Percentiles rank a stretch among this genome's conserved stretches.
Conservation (phyloP, 2,113 vertebrate genomes). For the Mastomys natalensis region DNA sequence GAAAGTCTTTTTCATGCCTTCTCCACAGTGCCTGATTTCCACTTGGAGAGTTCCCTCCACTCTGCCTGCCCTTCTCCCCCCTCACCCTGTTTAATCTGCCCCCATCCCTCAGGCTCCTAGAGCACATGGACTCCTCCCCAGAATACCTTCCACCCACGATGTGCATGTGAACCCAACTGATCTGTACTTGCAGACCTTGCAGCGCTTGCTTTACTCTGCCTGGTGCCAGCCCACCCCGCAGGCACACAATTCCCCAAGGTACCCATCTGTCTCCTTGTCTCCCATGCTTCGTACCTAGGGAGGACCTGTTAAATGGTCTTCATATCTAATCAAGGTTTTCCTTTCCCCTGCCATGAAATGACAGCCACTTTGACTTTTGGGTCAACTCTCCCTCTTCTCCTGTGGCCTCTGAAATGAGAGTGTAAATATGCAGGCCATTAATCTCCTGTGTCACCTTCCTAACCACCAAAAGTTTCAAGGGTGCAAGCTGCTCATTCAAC, state of each 20-base stretch:
- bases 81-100: neutral
- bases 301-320: rapidly evolving
- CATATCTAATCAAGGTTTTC: rapidly evolving
- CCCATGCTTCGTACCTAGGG: rapidly evolving
- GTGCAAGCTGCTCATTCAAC: rapidly evolving
- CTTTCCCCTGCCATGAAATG: neutral
- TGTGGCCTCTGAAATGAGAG: neutral
- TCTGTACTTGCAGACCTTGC: neutral
- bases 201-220: neutral
- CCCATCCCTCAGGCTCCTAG: rapidly evolving
- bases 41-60: rapidly evolving
- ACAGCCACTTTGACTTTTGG: neutral
- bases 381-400: too few species aligned
- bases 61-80: too few species aligned
- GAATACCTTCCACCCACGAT: neutral
- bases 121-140: too few species aligned
- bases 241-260: rapidly evolving
- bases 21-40: neutral
- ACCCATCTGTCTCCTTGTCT: too few species aligned
- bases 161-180: neutral
- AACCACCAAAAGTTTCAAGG: rapidly evolving
- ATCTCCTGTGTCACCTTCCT: neutral
- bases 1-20: neutral
- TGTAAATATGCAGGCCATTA: neutral
- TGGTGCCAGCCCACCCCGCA: rapidly evolving